Conservation (phyloP, 2,113 vertebrate genomes). For the Peromyscus maniculatus region DNA sequence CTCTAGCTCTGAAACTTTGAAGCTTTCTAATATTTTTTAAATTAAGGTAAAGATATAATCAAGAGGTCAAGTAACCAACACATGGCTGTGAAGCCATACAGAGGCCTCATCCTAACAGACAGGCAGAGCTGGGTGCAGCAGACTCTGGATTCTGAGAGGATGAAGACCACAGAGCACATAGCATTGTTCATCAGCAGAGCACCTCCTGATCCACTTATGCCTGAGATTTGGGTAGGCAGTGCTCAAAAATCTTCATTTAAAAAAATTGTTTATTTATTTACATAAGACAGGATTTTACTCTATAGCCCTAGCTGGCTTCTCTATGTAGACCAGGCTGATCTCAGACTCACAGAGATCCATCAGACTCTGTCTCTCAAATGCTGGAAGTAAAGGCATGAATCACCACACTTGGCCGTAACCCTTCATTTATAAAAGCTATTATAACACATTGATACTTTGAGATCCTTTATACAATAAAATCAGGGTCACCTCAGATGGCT, state of each 20-base stretch:
- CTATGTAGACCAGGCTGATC: not conserved
- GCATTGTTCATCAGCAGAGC: fast-evolving
- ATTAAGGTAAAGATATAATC: not conserved
- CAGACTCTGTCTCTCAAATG: not conserved
- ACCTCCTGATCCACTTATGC: not conserved
- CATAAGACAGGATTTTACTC: too few species aligned
- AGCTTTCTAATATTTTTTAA: not conserved
- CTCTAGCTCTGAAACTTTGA: not conserved
- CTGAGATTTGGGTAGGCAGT: not conserved
- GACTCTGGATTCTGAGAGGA: not conserved
- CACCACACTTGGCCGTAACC: not conserved
- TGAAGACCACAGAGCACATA: not conserved
- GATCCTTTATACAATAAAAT: not conserved
- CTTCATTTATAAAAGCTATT: constrained; percentile 1
- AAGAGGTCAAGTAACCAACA: not conserved
- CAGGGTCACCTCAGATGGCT: not conserved
- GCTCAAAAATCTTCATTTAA: not conserved
- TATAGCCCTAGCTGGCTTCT: not conserved
- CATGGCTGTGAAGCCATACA: not conserved
- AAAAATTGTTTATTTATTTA: not conserved
- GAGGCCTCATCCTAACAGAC: not conserved
- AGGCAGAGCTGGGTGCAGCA: not conserved
- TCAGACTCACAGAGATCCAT: not conserved
- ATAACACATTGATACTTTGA: not conserved
- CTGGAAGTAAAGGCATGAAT: not conserved